Evolutionary conservation across 2,888 invertebrate species (phyloP), one percentile per base, ranked within the genome.

Genomic region (Ormia ochracea): DNA sequence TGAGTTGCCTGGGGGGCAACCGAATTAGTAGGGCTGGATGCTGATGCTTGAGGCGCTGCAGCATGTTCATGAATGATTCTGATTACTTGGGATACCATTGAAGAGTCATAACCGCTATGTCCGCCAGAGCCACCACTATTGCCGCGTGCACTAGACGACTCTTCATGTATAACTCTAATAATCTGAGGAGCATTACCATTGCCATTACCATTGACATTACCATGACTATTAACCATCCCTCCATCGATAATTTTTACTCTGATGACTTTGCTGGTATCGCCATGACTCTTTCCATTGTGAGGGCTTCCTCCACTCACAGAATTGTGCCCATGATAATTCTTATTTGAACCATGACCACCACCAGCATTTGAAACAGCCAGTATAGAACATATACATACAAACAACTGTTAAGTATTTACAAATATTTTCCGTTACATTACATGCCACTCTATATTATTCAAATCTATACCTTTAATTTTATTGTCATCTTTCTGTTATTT

Each of bases 121-220:
- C 26, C 50, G 3, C 26, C 50, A 14, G 9, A 33, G 21, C 28
- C 36, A 19, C 21, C 59, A 26, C 26, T 2, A 4, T n/a, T 26
- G 14, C n/a, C 28, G 2, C 9, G 26, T 21, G 12, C 21, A n/a
- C 17, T 63, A 26, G 78, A 59, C 14, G 82, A 81, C 17, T 83
- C 72, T 23, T 82, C 69, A 9, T 80, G 78, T 9, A 83, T 83
- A 5, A 84, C 61, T 36, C 85, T 85, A 54, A 87, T 84, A 17
- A 87, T 82, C 28, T 85, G 86, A 1, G 84, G 82, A 6, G 82
- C 61, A 31, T 63, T 33, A 21, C 81, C 76, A 2, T 73, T 72
- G 3, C 75, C 68, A 14, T 63, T 45, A 0, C 76, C 68, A 21
- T 79, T 56, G 3, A 79, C 78, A 2, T 54, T 21, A 12, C 38